phyloP scores from a whole-genome alignment of 2,888 invertebrate species.

The Meliscaeva auricollis region DNA sequence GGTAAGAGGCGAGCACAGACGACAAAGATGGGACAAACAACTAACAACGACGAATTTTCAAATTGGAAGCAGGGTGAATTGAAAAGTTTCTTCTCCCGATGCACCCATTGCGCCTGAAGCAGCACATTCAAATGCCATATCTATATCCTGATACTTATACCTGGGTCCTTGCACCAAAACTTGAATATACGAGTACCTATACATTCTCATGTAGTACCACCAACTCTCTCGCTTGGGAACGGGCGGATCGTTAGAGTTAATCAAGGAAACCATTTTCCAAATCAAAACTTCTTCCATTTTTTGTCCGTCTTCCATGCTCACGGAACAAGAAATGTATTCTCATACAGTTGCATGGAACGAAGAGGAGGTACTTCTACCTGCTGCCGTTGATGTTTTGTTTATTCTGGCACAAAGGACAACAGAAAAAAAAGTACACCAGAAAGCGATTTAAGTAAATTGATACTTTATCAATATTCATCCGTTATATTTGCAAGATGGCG shows the following conservation, averaged over 20 bases:
- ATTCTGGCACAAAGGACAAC: conserved; percentile 39
- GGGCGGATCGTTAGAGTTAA: conserved; percentile 64
- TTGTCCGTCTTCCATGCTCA: conserved; percentile 24
- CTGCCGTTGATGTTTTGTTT: conserved; percentile 55
- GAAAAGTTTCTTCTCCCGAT: conserved; percentile 55
- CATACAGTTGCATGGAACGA: not conserved
- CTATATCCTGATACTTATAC: conserved; percentile 6
- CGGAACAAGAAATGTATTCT: not conserved
- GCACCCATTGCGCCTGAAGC: conserved; percentile 35
- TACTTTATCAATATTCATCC: conserved; percentile 72
- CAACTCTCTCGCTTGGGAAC: conserved; percentile 33
- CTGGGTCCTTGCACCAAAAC: not conserved
- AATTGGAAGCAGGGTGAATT: conserved; percentile 62
- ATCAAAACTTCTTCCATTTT: conserved; percentile 65
- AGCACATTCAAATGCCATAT: conserved; percentile 25
- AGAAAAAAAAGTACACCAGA: conserved; percentile 32
- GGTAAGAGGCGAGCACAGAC: not conserved
- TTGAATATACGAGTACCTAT: not conserved
- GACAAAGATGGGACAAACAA: conserved; percentile 5
- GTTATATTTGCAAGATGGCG: conserved; percentile 53
- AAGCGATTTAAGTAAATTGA: conserved; percentile 71
- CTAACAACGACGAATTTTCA: conserved; percentile 43
- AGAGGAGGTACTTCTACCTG: conserved; percentile 23
- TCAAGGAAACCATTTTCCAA: conserved; percentile 72
- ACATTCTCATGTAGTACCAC: not conserved